phyloP scores from a whole-genome alignment of 2,797 vertebrate genomes.

The Mionectes olivaceus region DNA sequence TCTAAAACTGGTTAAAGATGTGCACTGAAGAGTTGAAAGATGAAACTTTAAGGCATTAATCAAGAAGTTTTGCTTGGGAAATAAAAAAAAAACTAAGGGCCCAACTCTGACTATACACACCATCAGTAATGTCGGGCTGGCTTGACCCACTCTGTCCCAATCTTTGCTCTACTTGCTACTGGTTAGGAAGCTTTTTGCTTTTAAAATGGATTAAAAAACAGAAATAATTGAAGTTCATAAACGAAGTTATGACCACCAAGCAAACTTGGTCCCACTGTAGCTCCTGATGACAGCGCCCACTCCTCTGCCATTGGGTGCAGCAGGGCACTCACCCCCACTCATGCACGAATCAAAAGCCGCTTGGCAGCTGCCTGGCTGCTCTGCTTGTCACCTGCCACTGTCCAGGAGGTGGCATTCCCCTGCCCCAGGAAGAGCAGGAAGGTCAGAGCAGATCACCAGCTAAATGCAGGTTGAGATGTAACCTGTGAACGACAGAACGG shows the following conservation, averaged over 20 bases:
- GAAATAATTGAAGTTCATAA: not conserved
- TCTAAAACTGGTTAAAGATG: constrained; percentile 1
- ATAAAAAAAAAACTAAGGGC: not conserved
- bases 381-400: not conserved
- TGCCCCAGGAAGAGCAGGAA: not conserved
- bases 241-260: not conserved
- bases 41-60: not conserved
- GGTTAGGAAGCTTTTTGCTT: not conserved
- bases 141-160: not conserved
- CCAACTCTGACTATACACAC: not conserved
- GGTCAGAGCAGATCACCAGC: not conserved
- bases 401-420: not conserved
- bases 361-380: not conserved
- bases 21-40: not conserved
- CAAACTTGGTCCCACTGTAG: accelerated
- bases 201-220: not conserved
- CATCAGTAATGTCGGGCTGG: accelerated
- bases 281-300: not conserved
- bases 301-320: not conserved
- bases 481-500: not conserved
- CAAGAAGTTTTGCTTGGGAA: not conserved
- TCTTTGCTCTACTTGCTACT: not conserved
- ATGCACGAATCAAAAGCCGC: not conserved
- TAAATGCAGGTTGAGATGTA: not conserved
- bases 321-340: not conserved